Evolutionary conservation across 2,888 invertebrate genomes (phyloP), one percentile per base, ranked within the genome.

Genomic region (Dynastes maya): DNA sequence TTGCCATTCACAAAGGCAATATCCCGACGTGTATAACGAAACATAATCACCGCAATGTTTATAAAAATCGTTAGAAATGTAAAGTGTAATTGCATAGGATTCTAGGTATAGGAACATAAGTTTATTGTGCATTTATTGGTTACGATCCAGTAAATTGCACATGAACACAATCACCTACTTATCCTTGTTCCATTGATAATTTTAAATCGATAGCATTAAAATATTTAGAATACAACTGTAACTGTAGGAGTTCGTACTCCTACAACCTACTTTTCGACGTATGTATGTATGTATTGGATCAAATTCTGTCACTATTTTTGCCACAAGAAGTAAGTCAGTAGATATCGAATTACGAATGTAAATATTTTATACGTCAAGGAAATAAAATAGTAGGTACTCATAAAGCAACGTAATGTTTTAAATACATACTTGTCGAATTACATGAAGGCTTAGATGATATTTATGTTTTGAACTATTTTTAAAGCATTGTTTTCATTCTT

Each of bases 131-230:
- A 45, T 11, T 45, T 45, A 45, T 45, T 45, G 45, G 45, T 45
- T 45, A 45, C 9, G 11, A 45, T 45, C 8, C 45, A 11, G 45
- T 45, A 45, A 70, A 53, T 70, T 32, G 32, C 32, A 40, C 32
- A 40, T 13, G 27, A 37, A 61, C 29, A 37, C 77, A 32, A 77
- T 77, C 45, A 58, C 61, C 45, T 61, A 55, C 5, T 55, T 16
- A 22, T 55, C 55, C 22, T 1, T 16, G 55, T 27, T 53, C 53
- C 61, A 71, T 45, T 61, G 70, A 49, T 61, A 58, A 71, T 53
- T 49, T 65, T 61, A 32, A 63, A 71, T 77, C 77, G 63, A 77
- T 70, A 77, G 4, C 49, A 71, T 71, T 77, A 71, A 77, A 77
- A 77, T 63, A 77, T 70, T 77, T 51, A 71, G 9, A 45, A 71